These are phyloP conservation scores for Chondrilla cf. caribensis DNA, from an alignment of 37 sponge, comb jelly and placozoan genomes.

Conservation along the genomic window DNA sequence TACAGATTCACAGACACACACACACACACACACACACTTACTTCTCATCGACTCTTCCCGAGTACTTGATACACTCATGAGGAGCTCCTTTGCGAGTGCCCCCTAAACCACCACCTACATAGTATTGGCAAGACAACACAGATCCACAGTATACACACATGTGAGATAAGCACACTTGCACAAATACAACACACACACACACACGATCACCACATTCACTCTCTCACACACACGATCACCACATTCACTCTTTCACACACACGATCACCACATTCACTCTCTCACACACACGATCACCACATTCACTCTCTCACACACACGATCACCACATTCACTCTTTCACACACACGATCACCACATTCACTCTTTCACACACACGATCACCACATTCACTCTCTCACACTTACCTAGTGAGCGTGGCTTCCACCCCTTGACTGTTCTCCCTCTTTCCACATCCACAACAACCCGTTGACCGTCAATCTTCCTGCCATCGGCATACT, in stretches of 20 bases:
- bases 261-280: too few species aligned
- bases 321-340: too few species aligned
- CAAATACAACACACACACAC: too few species aligned
- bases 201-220: too few species aligned
- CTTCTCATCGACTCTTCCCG: conserved; percentile 95
- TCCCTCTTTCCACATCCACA: conserved; percentile 93
- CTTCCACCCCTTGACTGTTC: conserved; percentile 93
- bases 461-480: conserved; percentile 89
- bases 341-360: too few species aligned
- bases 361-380: too few species aligned
- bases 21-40: conserved; percentile 21
- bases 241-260: too few species aligned
- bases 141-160: not conserved
- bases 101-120: conserved; percentile 93
- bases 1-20: too few species aligned
- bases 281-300: too few species aligned
- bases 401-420: conserved; percentile 86
- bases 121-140: not conserved
- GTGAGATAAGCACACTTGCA: not conserved
- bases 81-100: conserved; percentile 89
- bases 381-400: too few species aligned
- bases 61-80: conserved; percentile 83
- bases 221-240: too few species aligned
- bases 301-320: too few species aligned
- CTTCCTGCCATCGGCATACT: conserved; percentile 98